phyloP scores from a whole-genome alignment of 2,797 vertebrate species.

The Setipinna tenuifilis region DNA sequence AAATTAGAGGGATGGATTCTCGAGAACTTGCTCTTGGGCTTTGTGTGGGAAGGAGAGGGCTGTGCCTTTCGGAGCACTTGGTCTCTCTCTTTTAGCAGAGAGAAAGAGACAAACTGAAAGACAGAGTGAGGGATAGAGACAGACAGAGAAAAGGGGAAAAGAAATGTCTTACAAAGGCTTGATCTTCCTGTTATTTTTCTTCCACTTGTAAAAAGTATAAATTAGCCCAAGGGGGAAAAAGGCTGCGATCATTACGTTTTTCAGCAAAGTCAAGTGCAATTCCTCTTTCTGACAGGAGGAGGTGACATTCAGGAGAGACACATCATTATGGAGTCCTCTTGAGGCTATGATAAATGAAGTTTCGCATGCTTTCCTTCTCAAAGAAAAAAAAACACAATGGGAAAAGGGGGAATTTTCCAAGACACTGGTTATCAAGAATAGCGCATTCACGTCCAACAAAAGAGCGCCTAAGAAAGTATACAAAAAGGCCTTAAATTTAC shows the following conservation, averaged over 20 bases:
- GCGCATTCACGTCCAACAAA: not conserved
- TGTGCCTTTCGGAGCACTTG: not conserved
- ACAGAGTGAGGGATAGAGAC: constrained; percentile 25
- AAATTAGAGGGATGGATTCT: constrained; percentile 51
- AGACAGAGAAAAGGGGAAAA: not conserved
- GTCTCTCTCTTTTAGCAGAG: not conserved
- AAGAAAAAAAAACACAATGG: not conserved
- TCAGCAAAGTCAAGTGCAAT: constrained; percentile 2
- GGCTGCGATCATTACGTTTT: constrained; percentile 1
- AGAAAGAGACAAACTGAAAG: constrained; percentile 11
- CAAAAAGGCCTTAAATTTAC: not conserved
- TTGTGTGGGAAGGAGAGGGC: constrained; percentile 35
- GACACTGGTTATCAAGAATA: not conserved
- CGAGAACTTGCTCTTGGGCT: constrained; percentile 38
- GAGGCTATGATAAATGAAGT: not conserved
- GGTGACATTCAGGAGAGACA: not conserved
- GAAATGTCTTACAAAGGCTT: not conserved
- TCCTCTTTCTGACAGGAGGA: constrained; percentile 5
- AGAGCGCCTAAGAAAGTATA: not conserved
- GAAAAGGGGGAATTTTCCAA: not conserved
- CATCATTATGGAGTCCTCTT: not conserved
- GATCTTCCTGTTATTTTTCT: not conserved
- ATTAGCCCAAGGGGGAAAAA: not conserved
- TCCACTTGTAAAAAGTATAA: not conserved
- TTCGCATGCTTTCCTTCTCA: not conserved